These are phyloP conservation scores for Myrmecophaga tridactyla DNA, from an alignment of 2,113 vertebrate genomes.

Conservation along the genomic window DNA sequence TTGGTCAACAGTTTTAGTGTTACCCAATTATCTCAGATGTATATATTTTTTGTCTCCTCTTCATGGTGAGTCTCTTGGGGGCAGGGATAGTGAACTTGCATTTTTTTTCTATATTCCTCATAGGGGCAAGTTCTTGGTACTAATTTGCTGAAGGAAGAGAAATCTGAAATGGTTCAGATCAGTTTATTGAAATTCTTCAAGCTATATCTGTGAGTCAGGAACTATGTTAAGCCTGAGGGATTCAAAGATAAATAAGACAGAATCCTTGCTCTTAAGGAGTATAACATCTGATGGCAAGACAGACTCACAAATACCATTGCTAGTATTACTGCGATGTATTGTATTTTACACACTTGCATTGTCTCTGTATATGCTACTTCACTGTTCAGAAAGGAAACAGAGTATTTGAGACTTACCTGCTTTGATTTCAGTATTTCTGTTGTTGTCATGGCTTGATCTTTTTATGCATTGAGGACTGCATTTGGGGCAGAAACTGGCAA, in stretches of 20 bases:
- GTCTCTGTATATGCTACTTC: neutral
- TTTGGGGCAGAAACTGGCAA: neutral
- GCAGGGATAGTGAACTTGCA: neutral
- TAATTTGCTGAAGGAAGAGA: neutral
- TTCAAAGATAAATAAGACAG: neutral
- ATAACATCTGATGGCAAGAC: neutral
- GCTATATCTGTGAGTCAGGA: neutral
- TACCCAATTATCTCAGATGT: neutral
- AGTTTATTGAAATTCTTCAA: constrained; percentile 6
- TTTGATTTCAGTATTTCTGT: neutral
- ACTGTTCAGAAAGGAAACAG: neutral
- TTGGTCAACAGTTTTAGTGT: neutral
- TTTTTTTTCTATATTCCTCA: neutral
- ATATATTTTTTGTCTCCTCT: neutral
- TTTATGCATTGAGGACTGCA: neutral
- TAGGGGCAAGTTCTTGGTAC: neutral
- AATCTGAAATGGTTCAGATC: neutral
- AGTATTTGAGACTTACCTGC: neutral
- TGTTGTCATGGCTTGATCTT: neutral
- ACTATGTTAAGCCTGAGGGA: neutral
- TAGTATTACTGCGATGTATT: fast-evolving
- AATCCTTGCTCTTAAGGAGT: neutral
- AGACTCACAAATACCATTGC: neutral
- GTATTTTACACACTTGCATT: neutral
- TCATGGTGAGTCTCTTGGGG: neutral